Conservation (phyloP, 2,888 invertebrate genomes). For the Liopterus haemorrhoidalis region DNA sequence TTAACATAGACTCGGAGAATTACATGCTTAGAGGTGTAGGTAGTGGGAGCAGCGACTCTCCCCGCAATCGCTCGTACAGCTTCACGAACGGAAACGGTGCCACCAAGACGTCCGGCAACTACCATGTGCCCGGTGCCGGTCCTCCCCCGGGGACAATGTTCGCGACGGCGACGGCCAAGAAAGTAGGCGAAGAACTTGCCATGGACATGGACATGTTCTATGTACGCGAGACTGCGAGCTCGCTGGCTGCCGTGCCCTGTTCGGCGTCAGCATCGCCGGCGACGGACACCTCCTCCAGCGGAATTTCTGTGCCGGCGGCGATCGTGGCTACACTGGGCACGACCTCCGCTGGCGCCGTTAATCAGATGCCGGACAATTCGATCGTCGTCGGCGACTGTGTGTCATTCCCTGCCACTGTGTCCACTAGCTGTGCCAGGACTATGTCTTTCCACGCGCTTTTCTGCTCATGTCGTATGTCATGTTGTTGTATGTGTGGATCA, state of each 20-base stretch:
- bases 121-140: slow-evolving; percentile 18
- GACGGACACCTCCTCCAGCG: slow-evolving; percentile 29
- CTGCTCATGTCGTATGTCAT: slow-evolving; percentile 47
- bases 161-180: slow-evolving; percentile 17
- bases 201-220: slow-evolving; percentile 43
- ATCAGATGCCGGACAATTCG: neutral
- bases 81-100: slow-evolving; percentile 29
- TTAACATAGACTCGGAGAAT: slow-evolving; percentile 50
- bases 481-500: slow-evolving; percentile 59
- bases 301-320: slow-evolving; percentile 28
- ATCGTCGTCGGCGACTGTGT: neutral
- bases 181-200: slow-evolving; percentile 16
- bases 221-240: slow-evolving; percentile 42
- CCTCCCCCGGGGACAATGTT: slow-evolving; percentile 20
- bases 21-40: slow-evolving; percentile 49
- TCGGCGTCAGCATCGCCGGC: slow-evolving; percentile 13
- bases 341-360: slow-evolving; percentile 1
- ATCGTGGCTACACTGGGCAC: slow-evolving; percentile 22
- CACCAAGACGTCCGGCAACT: slow-evolving; percentile 23
- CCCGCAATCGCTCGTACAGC: slow-evolving; percentile 34
- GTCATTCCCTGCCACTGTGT: neutral
- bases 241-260: slow-evolving; percentile 29
- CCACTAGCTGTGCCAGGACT: slow-evolving; percentile 44
- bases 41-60: slow-evolving; percentile 29
- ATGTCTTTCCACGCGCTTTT: slow-evolving; percentile 47